phyloP scores from a whole-genome alignment of 1,140 invertebrate genomes.

The Brachionus rotundiformis region DNA sequence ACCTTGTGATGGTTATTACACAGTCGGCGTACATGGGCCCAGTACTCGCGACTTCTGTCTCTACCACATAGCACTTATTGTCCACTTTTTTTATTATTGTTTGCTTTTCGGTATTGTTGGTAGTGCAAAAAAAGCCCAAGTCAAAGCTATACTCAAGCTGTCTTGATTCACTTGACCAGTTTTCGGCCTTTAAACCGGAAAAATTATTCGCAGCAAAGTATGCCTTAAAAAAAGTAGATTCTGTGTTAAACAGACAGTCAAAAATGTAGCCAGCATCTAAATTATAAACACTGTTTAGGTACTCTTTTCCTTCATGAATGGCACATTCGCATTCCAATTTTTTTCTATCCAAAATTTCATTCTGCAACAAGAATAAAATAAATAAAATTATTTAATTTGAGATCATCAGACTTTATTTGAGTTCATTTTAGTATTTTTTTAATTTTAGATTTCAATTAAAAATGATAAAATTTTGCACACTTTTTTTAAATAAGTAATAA shows the following conservation, averaged over 20 bases:
- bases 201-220: not conserved
- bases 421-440: no score
- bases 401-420: no score
- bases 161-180: not conserved
- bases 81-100: slow-evolving; percentile 14
- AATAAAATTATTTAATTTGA: no score
- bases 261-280: not conserved
- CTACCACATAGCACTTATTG: not conserved
- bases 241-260: slow-evolving; percentile 19
- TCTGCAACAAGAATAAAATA: no score
- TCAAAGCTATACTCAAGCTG: slow-evolving; percentile 13
- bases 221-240: not conserved
- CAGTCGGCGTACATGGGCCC: slow-evolving; percentile 20
- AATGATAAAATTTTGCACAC: no score
- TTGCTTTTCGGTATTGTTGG: slow-evolving; percentile 25
- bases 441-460: no score
- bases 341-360: not conserved
- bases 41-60: not conserved
- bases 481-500: no score
- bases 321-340: not conserved
- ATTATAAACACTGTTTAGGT: not conserved
- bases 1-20: not conserved
- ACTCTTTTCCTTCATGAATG: not conserved
- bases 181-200: not conserved
- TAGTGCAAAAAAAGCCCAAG: not conserved